Base-by-base conservation (phyloP, 2,888 invertebrate species). In the Callosobruchus maculatus region DNA sequence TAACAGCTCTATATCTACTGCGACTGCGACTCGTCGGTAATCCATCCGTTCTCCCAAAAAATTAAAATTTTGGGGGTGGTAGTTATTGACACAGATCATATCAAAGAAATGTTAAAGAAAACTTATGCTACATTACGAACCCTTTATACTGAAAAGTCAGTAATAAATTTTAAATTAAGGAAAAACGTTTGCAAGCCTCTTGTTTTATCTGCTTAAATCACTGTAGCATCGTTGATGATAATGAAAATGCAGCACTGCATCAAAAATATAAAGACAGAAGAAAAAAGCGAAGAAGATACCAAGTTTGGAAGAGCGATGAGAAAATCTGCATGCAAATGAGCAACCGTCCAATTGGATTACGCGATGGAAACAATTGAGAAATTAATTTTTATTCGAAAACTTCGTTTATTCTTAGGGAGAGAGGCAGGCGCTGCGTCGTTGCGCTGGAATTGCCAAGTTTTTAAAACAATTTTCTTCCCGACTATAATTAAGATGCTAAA, bases 381-480 rank as follows among this genome's bases (percentile, higher is more conserved):
- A 81, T 83, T 82, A 83, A 82, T 82, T 82, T 82, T 82, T 82
- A 80, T 81, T 80, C 78, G 77, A 76, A 80, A 80, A 80, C 77
- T 76, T 76, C 76, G 78, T 79, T 78, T 76, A 71, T 77, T 71
- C 70, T 71, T 74, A 74, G 74, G 76, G 76, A 72, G 68, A 71
- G 71, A n/a, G 71, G 73, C 74, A 74, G 74, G 74, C 74, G 74
- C 22, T n/a, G n/a, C 78, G 26, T 4, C 26, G 49, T 13, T 13
- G 49, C 49, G 49, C 49, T 74, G 77, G 78, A 79, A 79, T 80
- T 81, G 80, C 79, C 74, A 80, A 82, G 80, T 81, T 81, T 80
- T 80, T 78, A 78, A 77, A 79, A 80, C 79, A 79, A 79, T 79
- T 79, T 79, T 78, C 76, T 72, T 73, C 76, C 68, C 49, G 67